These are phyloP conservation scores for Heliopora coerulea DNA, from an alignment of 92 coral and sea anemone species.

Conservation along the genomic window DNA sequence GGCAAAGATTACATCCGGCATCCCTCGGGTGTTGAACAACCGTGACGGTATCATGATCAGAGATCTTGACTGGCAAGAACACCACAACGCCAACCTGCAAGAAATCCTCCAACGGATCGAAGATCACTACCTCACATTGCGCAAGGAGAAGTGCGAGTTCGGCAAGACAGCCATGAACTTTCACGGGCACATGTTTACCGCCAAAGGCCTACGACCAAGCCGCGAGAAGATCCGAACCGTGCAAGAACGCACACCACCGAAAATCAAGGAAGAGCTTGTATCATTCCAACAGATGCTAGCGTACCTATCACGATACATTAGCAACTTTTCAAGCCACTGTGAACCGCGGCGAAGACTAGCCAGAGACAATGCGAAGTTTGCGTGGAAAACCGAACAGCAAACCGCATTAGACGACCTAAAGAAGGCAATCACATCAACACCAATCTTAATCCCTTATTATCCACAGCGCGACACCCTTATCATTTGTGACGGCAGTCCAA, in stretches of 20 bases:
- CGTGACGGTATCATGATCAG: constrained; percentile 54
- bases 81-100: constrained; percentile 46
- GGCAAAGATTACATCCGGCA: constrained; percentile 44
- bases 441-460: constrained; percentile 43
- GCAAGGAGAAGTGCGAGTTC: constrained; percentile 50
- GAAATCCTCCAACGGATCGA: constrained; percentile 44
- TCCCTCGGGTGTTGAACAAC: constrained; percentile 54
- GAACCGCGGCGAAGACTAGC: constrained; percentile 53
- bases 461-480: constrained; percentile 49
- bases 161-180: constrained; percentile 50
- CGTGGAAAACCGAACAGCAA: constrained; percentile 29
- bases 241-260: constrained; percentile 49
- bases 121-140: constrained; percentile 23
- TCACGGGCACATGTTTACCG: constrained; percentile 52
- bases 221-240: constrained; percentile 48
- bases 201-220: constrained; percentile 51
- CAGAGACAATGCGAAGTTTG: constrained; percentile 37
- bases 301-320: constrained; percentile 51
- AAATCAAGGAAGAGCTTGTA: constrained; percentile 53
- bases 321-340: constrained; percentile 48
- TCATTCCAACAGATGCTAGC: constrained; percentile 59
- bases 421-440: constrained; percentile 42
- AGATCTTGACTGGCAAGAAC: constrained; percentile 41
- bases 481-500: constrained; percentile 54
- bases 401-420: constrained; percentile 42